A percentile compares a stretch with the other conserved stretches of the same genome.
Evolutionary conservation across 2,113 vertebrate genomes (phyloP).

Genomic region (Grammomys surdaster): DNA sequence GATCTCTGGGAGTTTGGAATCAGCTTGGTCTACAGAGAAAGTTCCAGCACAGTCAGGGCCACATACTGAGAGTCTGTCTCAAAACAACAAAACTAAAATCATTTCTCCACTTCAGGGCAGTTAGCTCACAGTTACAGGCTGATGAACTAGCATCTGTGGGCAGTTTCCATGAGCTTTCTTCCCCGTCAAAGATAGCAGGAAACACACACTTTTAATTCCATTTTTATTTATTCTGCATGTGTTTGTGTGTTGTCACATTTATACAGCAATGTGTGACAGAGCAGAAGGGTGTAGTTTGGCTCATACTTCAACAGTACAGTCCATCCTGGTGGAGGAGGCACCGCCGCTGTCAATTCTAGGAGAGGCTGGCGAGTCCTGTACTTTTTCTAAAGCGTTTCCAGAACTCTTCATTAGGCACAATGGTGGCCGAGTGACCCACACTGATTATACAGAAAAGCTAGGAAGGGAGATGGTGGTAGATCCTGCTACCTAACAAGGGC

Average conservation of each 20-base stretch:
- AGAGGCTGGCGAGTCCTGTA: background rate
- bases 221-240: background rate
- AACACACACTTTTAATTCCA: background rate
- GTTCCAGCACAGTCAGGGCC: background rate
- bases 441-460: background rate
- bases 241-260: background rate
- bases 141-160: no score
- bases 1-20: background rate
- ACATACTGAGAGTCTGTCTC: background rate
- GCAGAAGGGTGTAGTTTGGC: background rate
- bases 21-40: background rate
- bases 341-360: background rate
- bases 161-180: background rate
- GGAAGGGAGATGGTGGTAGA: background rate
- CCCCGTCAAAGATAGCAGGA: background rate
- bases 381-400: background rate
- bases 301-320: background rate
- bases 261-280: background rate
- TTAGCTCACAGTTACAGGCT: fast-evolving
- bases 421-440: background rate
- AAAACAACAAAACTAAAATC: background rate
- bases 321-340: background rate
- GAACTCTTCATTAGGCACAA: background rate
- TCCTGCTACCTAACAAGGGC: background rate
- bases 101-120: background rate